Percentiles rank a stretch among this genome's conserved stretches.
Evolutionary conservation across 2,888 invertebrate species (phyloP).

Genomic region (Gasteruption jaculator): DNA sequence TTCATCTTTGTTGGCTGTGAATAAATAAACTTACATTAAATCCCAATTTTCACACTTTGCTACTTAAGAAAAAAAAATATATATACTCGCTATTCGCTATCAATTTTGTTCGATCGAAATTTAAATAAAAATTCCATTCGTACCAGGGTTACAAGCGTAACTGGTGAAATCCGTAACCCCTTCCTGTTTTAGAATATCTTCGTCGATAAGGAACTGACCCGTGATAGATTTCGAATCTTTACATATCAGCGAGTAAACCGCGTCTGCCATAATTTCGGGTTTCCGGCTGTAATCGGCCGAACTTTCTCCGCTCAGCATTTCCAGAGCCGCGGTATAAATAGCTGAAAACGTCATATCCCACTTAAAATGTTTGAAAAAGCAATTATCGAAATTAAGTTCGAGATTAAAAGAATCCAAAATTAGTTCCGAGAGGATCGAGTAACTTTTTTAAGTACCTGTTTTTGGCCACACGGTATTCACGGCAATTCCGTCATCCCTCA

Average conservation of each 20-base stretch:
- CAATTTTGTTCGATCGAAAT: slow-evolving; percentile 2
- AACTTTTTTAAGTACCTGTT: slow-evolving; percentile 68
- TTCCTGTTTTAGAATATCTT: slow-evolving; percentile 72
- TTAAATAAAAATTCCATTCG: too few relatives aligned
- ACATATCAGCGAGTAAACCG: slow-evolving; percentile 66
- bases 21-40: slow-evolving; percentile 38
- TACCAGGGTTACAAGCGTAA: slow-evolving; percentile 80
- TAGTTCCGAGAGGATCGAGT: too few relatives aligned
- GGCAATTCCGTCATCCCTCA: slow-evolving; percentile 74
- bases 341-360: slow-evolving; percentile 53
- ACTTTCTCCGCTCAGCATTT: slow-evolving; percentile 73
- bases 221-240: slow-evolving; percentile 74
- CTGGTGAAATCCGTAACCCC: slow-evolving; percentile 81
- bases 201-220: slow-evolving; percentile 91
- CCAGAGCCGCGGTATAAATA: slow-evolving; percentile 90
- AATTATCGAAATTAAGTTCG: slow-evolving; percentile 8
- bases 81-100: neutral
- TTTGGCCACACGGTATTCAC: slow-evolving; percentile 97
- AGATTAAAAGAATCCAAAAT: slow-evolving; percentile 10
- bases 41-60: slow-evolving; percentile 4
- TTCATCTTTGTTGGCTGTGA: slow-evolving; percentile 59
- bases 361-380: slow-evolving; percentile 1
- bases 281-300: slow-evolving; percentile 67
- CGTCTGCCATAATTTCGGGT: slow-evolving; percentile 84
- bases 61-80: neutral